Evolutionary conservation across 1,140 invertebrate genomes (phyloP).

Genomic region (Hermetia illucens): DNA sequence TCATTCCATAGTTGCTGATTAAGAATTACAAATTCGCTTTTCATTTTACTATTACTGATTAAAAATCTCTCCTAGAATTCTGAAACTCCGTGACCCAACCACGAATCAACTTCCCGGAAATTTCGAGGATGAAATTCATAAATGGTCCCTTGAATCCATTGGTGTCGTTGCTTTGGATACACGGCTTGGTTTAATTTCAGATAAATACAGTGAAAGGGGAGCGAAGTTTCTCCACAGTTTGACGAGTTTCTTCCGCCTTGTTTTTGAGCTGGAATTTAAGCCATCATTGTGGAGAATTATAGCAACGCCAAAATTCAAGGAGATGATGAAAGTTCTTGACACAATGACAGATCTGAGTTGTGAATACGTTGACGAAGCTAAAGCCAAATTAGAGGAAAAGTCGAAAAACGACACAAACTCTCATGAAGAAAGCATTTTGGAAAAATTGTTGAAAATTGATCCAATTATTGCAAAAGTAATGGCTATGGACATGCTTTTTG

Average conservation of each 20-base stretch:
- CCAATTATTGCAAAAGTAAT: constrained; percentile 31
- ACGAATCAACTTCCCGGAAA: constrained; percentile 36
- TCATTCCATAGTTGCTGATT: no score
- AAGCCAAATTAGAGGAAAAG: constrained; percentile 12
- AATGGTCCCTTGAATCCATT: constrained; percentile 52
- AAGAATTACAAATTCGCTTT: no score
- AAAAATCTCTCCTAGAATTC: no score
- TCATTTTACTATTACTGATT: no score
- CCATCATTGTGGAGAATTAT: constrained; percentile 46
- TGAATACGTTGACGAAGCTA: constrained; percentile 17
- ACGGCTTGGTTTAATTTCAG: constrained; percentile 26
- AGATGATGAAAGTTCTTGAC: constrained; percentile 32
- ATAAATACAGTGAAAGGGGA: not conserved
- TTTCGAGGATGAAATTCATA: constrained; percentile 44
- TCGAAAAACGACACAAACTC: constrained; percentile 12
- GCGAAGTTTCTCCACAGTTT: constrained; percentile 35
- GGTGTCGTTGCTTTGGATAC: constrained; percentile 46
- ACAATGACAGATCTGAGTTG: constrained; percentile 11
- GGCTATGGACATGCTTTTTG: constrained; percentile 29
- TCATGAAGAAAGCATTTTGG: constrained; percentile 22
- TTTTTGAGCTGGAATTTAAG: constrained; percentile 41
- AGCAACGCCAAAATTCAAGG: constrained; percentile 38
- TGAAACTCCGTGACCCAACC: constrained; percentile 25
- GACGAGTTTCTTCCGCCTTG: constrained; percentile 40
- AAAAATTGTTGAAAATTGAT: constrained; percentile 32